Conservation (phyloP, 2,113 vertebrate species). For the Scytalopus superciliaris region DNA sequence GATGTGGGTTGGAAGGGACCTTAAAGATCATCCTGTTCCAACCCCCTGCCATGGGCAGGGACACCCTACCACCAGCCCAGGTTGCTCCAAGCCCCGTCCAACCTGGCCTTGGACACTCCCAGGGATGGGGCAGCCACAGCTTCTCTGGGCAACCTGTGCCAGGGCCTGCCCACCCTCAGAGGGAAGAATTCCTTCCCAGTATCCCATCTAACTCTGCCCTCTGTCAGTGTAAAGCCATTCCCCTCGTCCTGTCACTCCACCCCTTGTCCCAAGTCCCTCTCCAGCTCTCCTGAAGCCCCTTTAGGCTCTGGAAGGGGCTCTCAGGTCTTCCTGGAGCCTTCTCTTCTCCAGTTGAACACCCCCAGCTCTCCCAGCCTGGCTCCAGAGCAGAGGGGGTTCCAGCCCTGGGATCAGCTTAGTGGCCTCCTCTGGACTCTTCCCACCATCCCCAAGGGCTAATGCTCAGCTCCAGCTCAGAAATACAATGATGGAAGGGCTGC, state of each 20-base stretch:
- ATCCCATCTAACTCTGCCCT: neutral
- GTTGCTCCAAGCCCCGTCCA: neutral
- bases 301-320: neutral
- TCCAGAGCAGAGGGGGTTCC: neutral
- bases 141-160: neutral
- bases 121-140: neutral
- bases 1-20: neutral
- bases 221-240: neutral
- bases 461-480: neutral
- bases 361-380: neutral
- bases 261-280: neutral
- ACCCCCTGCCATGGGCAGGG: neutral
- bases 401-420: too few species aligned
- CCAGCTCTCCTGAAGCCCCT: neutral
- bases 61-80: neutral
- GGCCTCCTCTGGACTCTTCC: neutral
- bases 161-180: neutral
- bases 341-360: neutral
- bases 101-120: neutral
- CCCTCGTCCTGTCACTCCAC: neutral
- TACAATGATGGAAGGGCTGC: neutral
- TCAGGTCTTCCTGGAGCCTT: neutral
- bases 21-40: neutral
- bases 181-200: neutral
- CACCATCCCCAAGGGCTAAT: neutral